Conservation (phyloP, 1,140 invertebrate species). For the Zaprionus davidi region DNA sequence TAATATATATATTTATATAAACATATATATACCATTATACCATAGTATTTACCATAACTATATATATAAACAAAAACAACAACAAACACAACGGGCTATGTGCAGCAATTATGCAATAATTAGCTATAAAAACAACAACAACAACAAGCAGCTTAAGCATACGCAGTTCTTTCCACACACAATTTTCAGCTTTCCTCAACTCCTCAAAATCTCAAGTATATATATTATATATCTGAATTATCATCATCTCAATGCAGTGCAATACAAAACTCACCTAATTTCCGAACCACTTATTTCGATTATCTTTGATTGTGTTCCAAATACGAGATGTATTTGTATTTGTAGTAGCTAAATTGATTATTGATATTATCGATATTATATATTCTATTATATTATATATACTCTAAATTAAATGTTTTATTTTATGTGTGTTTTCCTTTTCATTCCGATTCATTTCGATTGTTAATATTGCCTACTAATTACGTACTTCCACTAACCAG, state of each 20-base stretch:
- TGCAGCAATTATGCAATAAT: slow-evolving; percentile 54
- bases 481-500: slow-evolving; percentile 32
- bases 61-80: slow-evolving; percentile 18
- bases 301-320: slow-evolving; percentile 38
- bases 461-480: slow-evolving; percentile 40
- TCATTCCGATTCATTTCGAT: slow-evolving; percentile 32
- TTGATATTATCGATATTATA: slow-evolving; percentile 38
- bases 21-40: slow-evolving; percentile 4
- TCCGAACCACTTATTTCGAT: slow-evolving; percentile 31
- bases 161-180: slow-evolving; percentile 59
- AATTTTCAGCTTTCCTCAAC: slow-evolving; percentile 70
- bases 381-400: slow-evolving; percentile 22
- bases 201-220: slow-evolving; percentile 30
- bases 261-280: slow-evolving; percentile 49
- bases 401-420: slow-evolving; percentile 19
- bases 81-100: slow-evolving; percentile 34
- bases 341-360: slow-evolving; percentile 53
- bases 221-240: neutral
- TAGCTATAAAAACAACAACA: slow-evolving; percentile 40
- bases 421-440: slow-evolving; percentile 65
- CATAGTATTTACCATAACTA: slow-evolving; percentile 9
- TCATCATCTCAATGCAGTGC: slow-evolving; percentile 56
- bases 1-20: slow-evolving; percentile 22
- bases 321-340: slow-evolving; percentile 39
- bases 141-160: slow-evolving; percentile 69